These are phyloP conservation scores for Loris lydekkerianus DNA, from an alignment of 2,797 vertebrate genomes.

Conservation along the genomic window DNA sequence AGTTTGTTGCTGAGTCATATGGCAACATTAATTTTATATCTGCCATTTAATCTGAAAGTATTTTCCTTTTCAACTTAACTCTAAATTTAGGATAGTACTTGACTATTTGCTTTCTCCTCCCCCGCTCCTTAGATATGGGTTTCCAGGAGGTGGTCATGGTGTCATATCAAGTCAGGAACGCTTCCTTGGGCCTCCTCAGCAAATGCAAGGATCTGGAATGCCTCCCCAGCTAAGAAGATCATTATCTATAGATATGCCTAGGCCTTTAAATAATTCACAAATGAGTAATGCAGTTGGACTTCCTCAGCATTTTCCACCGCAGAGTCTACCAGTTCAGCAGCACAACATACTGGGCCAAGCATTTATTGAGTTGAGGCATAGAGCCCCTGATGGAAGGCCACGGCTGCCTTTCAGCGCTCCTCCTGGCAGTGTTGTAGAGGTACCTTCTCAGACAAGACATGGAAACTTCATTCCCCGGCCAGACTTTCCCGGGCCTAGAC, in stretches of 20 bases:
- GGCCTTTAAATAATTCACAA: conserved; percentile 89
- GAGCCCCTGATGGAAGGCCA: conserved; percentile 93
- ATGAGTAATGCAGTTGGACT: conserved; percentile 89
- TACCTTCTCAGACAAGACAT: conserved; percentile 89
- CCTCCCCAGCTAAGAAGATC: conserved; percentile 95
- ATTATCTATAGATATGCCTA: conserved; percentile 93
- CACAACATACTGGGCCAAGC: conserved; percentile 98
- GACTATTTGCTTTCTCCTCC: conserved; percentile 52
- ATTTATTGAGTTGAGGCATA: conserved; percentile 97
- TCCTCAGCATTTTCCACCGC: conserved; percentile 93
- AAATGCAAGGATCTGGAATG: conserved; percentile 92
- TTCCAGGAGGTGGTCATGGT: conserved; percentile 91
- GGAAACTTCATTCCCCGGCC: conserved; percentile 90
- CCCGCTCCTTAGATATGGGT: conserved; percentile 91
- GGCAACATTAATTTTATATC: neutral
- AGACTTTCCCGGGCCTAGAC: conserved; percentile 92
- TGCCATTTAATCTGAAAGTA: neutral
- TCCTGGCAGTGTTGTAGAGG: conserved; percentile 89
- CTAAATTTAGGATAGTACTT: neutral
- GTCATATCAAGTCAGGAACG: conserved; percentile 92
- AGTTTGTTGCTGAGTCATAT: neutral
- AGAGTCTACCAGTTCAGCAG: conserved; percentile 94
- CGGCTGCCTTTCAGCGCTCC: conserved; percentile 91
- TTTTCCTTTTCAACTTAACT: neutral
- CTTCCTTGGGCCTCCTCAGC: conserved; percentile 93